Evolutionary conservation across 2,113 vertebrate genomes (phyloP).

Genomic region (Microcebus lehilahytsara): DNA sequence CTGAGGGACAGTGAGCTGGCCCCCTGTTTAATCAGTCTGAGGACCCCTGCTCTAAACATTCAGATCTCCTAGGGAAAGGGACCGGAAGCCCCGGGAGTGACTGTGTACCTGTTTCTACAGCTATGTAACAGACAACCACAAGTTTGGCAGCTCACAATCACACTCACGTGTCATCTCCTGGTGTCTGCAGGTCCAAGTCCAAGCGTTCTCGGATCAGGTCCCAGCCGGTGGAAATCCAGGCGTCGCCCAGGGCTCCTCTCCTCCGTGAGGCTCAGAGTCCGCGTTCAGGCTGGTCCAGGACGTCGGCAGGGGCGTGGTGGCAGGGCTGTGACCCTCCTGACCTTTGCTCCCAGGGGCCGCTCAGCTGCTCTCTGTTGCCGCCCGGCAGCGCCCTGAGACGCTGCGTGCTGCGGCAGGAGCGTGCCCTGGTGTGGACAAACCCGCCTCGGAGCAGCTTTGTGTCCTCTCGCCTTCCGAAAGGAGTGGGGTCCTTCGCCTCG

Average conservation of each 20-base stretch:
- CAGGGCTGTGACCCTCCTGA: neutral
- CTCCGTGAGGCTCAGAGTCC: neutral
- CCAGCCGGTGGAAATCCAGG: neutral
- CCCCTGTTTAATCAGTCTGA: no score
- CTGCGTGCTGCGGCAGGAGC: neutral
- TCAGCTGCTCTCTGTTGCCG: neutral
- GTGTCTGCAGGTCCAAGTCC: neutral
- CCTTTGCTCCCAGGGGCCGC: neutral
- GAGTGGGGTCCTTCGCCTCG: neutral
- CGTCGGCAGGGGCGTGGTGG: neutral
- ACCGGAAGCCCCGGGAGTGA: neutral
- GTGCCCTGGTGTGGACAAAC: accelerated
- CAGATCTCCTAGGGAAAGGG: neutral
- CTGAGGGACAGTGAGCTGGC: no score
- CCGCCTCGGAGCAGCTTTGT: neutral
- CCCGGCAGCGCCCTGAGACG: neutral
- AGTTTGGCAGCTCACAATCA: neutral
- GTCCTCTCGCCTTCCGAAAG: neutral
- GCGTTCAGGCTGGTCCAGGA: neutral
- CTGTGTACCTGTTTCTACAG: neutral
- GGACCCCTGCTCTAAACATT: neutral
- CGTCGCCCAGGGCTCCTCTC: neutral
- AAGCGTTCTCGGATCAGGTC: neutral
- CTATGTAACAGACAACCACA: neutral
- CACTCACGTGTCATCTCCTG: neutral